Percentiles rank a stretch among this genome's conserved stretches.
phyloP scores from a whole-genome alignment of 2,888 invertebrate species.

The Nymphalis urticae region DNA sequence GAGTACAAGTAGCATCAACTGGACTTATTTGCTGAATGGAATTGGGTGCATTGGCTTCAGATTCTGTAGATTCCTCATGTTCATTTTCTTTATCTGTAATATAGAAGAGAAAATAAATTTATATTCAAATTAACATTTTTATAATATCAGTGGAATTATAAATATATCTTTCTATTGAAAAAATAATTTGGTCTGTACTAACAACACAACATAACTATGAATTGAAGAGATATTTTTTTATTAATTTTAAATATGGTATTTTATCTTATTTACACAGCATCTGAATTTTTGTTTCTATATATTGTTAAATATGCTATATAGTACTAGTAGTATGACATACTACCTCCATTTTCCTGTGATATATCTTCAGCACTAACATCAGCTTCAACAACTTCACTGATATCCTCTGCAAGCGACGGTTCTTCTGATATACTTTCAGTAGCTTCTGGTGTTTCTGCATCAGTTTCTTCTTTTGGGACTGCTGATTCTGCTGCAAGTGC shows the following conservation, averaged over 20 bases:
- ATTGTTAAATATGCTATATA: no score
- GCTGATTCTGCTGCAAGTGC: slow-evolving; percentile 49
- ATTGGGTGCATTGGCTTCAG: slow-evolving; percentile 58
- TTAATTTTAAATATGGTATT: no score
- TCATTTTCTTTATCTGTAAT: slow-evolving; percentile 74
- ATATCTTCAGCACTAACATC: slow-evolving; percentile 53
- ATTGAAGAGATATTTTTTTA: no score
- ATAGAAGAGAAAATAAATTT: neutral
- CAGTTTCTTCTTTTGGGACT: slow-evolving; percentile 57
- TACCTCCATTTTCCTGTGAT: slow-evolving; percentile 63
- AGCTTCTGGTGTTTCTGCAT: slow-evolving; percentile 30
- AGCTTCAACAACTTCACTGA: slow-evolving; percentile 42
- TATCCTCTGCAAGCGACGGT: slow-evolving; percentile 45
- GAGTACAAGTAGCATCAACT: slow-evolving; percentile 66
- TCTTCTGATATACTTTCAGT: slow-evolving; percentile 39
- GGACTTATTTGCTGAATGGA: slow-evolving; percentile 68
- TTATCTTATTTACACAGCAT: no score
- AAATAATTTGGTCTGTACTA: neutral
- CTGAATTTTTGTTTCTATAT: no score
- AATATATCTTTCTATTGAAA: neutral
- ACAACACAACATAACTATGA: no score
- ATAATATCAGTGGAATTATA: neutral
- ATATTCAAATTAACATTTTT: neutral
- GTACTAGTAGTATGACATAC: slow-evolving; percentile 22
- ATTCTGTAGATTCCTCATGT: slow-evolving; percentile 67